Evolutionary conservation across 2,888 invertebrate species (phyloP), one percentile per base, ranked within the genome.

Genomic region (Agrotis exclamationis): DNA sequence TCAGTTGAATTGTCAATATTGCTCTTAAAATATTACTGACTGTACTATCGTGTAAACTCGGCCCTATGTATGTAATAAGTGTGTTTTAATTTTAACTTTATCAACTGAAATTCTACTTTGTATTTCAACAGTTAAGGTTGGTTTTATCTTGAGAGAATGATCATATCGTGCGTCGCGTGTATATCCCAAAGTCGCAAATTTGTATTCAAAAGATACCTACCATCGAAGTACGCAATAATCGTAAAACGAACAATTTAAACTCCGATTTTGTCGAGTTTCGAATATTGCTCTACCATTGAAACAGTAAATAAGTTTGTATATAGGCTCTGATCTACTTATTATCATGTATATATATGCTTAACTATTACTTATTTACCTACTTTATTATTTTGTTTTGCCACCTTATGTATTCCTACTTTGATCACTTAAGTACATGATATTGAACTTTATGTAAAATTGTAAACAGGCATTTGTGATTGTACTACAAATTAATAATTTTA

Each of bases 231-330:
- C 89, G 87, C 90, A 87, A 94, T 95, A 92, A 94, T 91, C 93
- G 90, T 95, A 95, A 96, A 95, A 90, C 89, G 88, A 90, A 92
- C 93, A 89, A 94, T 95, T 94, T 94, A 92, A 93, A 94, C 89
- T 94, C 90, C 79, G 90, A 91, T 94, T 94, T 92, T 92, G 92
- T 92, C 89, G 89, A 92, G 91, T 93, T 92, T 91, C 88, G 87
- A 90, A 88, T 90, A 90, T 90, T 89, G 86, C 81, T 86, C 81
- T 86, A 84, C 85, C 85, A 89, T 88, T 87, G 87, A 78, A 85
- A 85, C 86, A 80, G 88, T 85, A 88, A 89, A 88, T 89, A 90
- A 85, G 80, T 69, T 67, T 50, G 75, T 74, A 83, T 70, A 79
- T 82, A 83, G 62, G 58, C 57, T 45, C 44, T 72, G 79, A 74